Evolutionary conservation across 2,797 vertebrate genomes (phyloP), one percentile per base, ranked within the genome.

Genomic region (Poeciliopsis paucimaculata): DNA sequence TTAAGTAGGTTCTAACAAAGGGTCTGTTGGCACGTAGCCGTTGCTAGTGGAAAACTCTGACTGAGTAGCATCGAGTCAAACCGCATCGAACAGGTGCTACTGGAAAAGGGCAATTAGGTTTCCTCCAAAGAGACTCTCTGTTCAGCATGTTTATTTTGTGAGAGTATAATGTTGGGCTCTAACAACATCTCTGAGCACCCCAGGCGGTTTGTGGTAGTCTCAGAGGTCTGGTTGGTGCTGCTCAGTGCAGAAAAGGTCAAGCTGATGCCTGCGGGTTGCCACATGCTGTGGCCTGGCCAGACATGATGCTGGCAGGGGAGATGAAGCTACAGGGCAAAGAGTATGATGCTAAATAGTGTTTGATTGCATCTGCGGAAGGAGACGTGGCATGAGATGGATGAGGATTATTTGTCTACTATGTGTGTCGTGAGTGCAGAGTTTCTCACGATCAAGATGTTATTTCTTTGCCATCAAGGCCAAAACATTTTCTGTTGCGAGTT

Each of bases 171-270:
- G 68, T 83, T 45, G 79, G 62, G 45, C 53, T 80, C 64, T 28
- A 10, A 20, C 34, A 73, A 45, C 0, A 0, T 53, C 79, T 79
- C 53, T 77, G 31, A 80, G 62, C 28, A 0, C 82, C 79, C 70
- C 77, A 45, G 80, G 85, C 83, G 77, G 84, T 75, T 81, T 70
- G 77, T 73, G 66, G 77, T 79, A 78, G 70, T 84, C 77, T 84
- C 78, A 82, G 72, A 87, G 82, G 86, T 77, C 82, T 82, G 80
- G 81, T 78, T 75, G 71, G 80, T 86, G 84, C 77, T 72, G 64
- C 70, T 71, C 10, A 1, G 81, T 53, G 80, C 82, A 78, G 92
- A 84, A 90, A 93, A 94, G 89, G 93, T 94, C 93, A 92, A 49
- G 26, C 57, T 87, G 90, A 91, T 92, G 89, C 81, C 89, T 93